Evolutionary conservation across 23 tunicate genomes (phyloP).

Genomic region (Trididemnum nubilum): DNA sequence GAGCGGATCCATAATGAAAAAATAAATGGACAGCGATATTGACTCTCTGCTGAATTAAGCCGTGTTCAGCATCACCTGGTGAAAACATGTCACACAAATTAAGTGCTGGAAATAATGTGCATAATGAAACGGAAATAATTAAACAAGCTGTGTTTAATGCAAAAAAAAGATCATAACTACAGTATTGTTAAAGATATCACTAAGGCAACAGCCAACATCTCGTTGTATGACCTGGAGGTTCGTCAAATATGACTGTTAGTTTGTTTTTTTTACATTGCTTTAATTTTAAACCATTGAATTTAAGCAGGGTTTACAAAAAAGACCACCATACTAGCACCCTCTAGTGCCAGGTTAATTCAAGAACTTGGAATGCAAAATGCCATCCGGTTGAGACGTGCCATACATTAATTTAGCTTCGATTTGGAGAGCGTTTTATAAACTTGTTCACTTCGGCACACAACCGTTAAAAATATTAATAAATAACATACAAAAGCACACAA

Average conservation of each 20-base stretch:
- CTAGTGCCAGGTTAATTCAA: neutral
- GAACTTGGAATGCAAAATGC: neutral
- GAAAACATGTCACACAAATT: neutral
- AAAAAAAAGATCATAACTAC: neutral
- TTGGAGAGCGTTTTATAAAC: neutral
- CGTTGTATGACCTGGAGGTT: neutral
- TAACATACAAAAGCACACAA: neutral
- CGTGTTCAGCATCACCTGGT: neutral
- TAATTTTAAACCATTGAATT: neutral
- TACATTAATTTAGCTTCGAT: neutral
- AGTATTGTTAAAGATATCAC: neutral
- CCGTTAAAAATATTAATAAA: neutral
- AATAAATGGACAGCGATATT: neutral
- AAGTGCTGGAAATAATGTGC: neutral
- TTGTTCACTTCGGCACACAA: neutral
- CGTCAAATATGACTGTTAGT: neutral
- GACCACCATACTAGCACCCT: neutral
- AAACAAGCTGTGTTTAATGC: neutral
- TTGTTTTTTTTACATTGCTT: neutral
- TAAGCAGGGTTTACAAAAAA: neutral
- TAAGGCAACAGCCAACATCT: neutral
- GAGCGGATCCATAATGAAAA: too few species aligned
- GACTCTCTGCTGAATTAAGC: conserved; percentile 2
- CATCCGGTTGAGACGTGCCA: neutral
- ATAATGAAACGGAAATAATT: neutral